These are phyloP conservation scores for Acholoe squamosa DNA, from an alignment of 2,888 invertebrate species.

Conservation along the genomic window DNA sequence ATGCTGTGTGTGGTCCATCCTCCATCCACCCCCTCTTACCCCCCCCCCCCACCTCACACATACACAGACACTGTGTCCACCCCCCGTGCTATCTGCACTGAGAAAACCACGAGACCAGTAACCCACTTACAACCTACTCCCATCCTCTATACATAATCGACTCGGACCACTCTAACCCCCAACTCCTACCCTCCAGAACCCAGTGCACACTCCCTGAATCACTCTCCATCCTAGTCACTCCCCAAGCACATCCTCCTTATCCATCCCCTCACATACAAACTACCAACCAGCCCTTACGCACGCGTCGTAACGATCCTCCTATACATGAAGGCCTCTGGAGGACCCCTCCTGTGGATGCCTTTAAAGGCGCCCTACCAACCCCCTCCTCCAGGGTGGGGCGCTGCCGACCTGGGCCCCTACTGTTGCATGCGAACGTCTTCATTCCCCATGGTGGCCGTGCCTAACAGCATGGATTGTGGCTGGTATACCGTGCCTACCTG, in stretches of 20 bases:
- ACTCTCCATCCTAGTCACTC: background rate
- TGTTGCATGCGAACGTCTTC: slow-evolving; percentile 15
- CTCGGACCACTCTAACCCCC: no score
- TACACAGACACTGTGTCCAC: no score
- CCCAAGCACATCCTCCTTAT: background rate
- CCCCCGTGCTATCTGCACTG: background rate
- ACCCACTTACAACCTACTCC: slow-evolving; percentile 27
- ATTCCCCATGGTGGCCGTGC: background rate
- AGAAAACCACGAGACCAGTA: background rate
- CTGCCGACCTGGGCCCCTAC: background rate
- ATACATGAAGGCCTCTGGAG: background rate
- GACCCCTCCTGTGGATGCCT: background rate
- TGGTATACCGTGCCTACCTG: background rate
- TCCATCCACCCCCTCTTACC: background rate
- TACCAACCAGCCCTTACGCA: background rate
- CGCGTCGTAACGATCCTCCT: slow-evolving; percentile 12
- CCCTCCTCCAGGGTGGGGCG: background rate
- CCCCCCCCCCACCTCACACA: background rate
- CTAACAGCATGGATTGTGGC: slow-evolving; percentile 18
- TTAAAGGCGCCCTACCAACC: background rate
- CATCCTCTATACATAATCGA: background rate
- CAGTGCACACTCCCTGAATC: slow-evolving; percentile 1
- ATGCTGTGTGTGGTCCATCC: background rate
- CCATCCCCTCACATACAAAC: no score
- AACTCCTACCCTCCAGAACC: no score